Percentiles rank a stretch among this genome's conserved stretches.
Evolutionary conservation across 2,797 vertebrate genomes (phyloP).

Genomic region (Bovichtus variegatus): DNA sequence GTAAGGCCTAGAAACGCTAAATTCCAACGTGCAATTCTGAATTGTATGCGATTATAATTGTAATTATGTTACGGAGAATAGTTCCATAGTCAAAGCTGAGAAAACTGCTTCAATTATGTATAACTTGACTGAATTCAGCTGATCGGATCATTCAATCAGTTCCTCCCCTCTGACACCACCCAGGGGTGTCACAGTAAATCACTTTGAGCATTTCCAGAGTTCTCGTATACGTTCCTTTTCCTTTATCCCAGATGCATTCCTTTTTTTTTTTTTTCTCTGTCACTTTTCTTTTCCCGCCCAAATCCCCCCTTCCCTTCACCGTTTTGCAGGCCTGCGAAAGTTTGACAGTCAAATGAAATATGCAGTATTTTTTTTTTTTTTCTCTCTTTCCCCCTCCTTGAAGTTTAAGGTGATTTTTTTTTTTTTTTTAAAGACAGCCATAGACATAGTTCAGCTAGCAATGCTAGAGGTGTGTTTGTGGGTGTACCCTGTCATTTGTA

Average conservation of each 20-base stretch:
- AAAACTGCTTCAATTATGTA: no score
- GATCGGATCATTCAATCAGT: no score
- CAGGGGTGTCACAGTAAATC: background rate
- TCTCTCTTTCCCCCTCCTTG: background rate
- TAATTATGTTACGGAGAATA: no score
- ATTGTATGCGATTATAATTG: no score
- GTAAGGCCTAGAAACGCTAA: background rate
- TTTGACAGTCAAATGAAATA: slow-evolving; percentile 43
- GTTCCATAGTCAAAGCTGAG: no score
- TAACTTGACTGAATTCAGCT: no score
- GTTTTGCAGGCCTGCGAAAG: slow-evolving; percentile 1
- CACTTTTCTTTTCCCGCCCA: background rate
- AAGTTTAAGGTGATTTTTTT: slow-evolving; percentile 29
- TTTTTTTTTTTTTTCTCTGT: background rate
- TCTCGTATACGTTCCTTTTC: background rate
- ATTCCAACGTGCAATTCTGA: no score
- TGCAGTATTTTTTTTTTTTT: background rate
- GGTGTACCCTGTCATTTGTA: slow-evolving; percentile 32
- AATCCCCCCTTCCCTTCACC: background rate
- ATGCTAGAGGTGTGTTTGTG: slow-evolving; percentile 13
- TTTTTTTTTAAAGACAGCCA: slow-evolving; percentile 18
- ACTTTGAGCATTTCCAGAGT: background rate
- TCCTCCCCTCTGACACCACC: background rate
- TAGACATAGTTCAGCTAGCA: slow-evolving; percentile 14
- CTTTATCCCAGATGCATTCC: background rate